phyloP scores from a whole-genome alignment of 2,113 vertebrate species.

The Prunella himalayana region DNA sequence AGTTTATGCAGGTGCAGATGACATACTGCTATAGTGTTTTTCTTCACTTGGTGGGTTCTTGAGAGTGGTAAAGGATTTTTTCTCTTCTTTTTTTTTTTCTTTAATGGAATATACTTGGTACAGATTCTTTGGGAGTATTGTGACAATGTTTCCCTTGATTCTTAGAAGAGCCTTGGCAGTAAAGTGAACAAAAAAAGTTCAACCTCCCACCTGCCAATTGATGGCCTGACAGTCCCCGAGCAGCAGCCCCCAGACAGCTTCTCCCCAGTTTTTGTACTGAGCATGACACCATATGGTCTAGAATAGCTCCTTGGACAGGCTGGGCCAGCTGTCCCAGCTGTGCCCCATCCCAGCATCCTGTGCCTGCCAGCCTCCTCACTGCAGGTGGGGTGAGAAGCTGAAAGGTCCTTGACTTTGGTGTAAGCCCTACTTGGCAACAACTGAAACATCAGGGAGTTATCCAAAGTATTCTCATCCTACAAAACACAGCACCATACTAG shows the following conservation, averaged over 20 bases:
- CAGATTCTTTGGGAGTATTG: neutral
- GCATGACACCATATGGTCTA: neutral
- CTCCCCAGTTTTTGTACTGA: neutral
- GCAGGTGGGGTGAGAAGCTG: neutral
- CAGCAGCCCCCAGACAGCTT: neutral
- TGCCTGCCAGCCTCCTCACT: neutral
- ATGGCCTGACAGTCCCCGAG: neutral
- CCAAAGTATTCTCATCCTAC: neutral
- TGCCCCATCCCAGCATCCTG: neutral
- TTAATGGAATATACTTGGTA: neutral
- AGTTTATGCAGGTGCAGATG: neutral
- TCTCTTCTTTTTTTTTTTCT: neutral
- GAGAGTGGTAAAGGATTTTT: neutral
- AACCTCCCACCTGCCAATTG: neutral
- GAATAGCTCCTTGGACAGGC: neutral
- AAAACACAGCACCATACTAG: neutral
- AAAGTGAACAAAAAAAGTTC: neutral
- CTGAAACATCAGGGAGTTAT: neutral
- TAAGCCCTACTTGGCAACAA: neutral
- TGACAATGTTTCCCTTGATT: neutral
- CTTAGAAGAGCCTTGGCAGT: neutral
- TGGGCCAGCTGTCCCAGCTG: neutral
- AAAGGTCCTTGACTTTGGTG: neutral
- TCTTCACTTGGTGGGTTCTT: neutral
- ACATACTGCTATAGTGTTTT: neutral